Percentiles rank a stretch among this genome's conserved stretches.
Evolutionary conservation across 1,140 invertebrate genomes (phyloP).

Genomic region (Antheraea pernyi): DNA sequence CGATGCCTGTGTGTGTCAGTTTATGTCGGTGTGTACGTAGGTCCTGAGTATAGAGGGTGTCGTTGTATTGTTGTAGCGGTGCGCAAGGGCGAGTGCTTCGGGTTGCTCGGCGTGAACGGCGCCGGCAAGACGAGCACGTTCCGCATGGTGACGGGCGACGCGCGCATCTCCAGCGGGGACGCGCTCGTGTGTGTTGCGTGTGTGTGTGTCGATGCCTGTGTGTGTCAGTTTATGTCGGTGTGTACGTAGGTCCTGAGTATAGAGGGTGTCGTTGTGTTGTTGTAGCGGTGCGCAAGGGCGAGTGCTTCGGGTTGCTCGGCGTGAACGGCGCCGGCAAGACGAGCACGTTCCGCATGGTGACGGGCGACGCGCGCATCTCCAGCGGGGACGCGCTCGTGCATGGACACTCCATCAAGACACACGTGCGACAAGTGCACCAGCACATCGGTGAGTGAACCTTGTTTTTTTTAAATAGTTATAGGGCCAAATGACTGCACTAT

Average conservation of each 20-base stretch:
- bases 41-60: neutral
- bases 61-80: conserved; percentile 54
- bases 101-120: conserved; percentile 92
- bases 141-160: no score
- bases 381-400: conserved; percentile 77
- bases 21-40: neutral
- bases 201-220: no score
- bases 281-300: conserved; percentile 56
- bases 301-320: conserved; percentile 95
- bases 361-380: conserved; percentile 85
- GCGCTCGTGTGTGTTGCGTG: no score
- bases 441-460: conserved; percentile 59
- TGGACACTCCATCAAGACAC: conserved; percentile 74
- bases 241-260: neutral
- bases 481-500: no score
- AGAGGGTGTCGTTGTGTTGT: neutral
- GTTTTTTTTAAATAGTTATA: no score
- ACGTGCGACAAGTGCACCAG: conserved; percentile 75
- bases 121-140: no score
- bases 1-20: no score
- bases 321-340: conserved; percentile 93
- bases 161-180: no score
- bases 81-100: conserved; percentile 87
- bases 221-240: neutral
- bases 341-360: conserved; percentile 94